Conservation (phyloP, 2,113 vertebrate genomes). For the Macquaria ambigua region DNA sequence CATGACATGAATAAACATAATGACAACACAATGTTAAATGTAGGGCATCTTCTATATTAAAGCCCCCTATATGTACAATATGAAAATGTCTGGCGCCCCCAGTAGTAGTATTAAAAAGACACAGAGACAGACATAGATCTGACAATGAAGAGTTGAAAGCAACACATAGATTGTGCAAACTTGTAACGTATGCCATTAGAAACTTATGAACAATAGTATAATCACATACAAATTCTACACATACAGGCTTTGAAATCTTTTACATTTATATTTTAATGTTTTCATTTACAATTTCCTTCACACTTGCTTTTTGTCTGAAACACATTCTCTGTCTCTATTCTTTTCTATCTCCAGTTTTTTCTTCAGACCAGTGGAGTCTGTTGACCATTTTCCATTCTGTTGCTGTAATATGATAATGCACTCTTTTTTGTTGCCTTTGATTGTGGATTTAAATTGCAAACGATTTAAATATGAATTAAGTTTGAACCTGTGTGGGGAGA, state of each 20-base stretch:
- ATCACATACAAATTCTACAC: not conserved
- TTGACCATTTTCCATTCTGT: slow-evolving; percentile 4
- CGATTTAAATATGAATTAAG: not conserved
- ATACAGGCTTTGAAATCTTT: not conserved
- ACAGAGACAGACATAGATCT: not conserved
- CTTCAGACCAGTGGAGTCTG: not conserved
- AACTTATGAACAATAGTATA: not conserved
- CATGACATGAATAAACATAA: not conserved
- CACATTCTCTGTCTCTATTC: not conserved
- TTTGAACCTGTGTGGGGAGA: not conserved
- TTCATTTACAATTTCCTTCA: not conserved
- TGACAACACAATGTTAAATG: not conserved
- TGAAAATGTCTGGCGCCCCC: too few species aligned
- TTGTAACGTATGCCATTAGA: not conserved
- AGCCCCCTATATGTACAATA: too few species aligned
- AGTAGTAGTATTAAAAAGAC: too few species aligned
- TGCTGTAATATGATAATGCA: not conserved
- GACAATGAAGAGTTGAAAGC: not conserved
- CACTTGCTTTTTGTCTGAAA: not conserved
- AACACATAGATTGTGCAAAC: not conserved
- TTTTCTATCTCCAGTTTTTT: too few species aligned
- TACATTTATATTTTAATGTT: too few species aligned
- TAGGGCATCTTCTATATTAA: too few species aligned
- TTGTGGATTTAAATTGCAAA: slow-evolving; percentile 14
- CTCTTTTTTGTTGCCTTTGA: not conserved